phyloP scores from a whole-genome alignment of 2,113 vertebrate genomes.

The Scortum barcoo region DNA sequence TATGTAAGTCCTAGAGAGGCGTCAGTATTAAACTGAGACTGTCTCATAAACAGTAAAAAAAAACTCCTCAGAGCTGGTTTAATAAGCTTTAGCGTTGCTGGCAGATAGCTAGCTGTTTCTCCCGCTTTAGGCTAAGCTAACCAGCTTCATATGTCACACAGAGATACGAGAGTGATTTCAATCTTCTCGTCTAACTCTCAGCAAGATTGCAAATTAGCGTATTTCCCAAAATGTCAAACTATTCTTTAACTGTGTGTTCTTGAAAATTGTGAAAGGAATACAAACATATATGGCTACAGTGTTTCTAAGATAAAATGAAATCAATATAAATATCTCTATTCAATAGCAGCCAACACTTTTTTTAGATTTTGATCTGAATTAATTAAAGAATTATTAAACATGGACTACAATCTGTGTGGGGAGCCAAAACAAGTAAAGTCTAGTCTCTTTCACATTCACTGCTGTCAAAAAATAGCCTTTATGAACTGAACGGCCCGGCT shows the following conservation, averaged over 20 bases:
- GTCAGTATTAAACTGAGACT: too few species aligned
- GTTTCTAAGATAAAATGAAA: conserved; percentile 37
- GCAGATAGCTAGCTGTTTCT: background rate
- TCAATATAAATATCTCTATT: conserved; percentile 55
- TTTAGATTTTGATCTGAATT: conserved; percentile 47
- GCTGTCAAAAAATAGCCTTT: conserved; percentile 25
- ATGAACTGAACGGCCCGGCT: background rate
- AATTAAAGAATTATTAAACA: conserved; percentile 19
- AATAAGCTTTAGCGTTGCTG: background rate
- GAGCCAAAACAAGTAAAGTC: conserved; percentile 29
- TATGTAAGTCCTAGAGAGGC: too few species aligned
- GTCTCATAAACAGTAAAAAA: too few species aligned
- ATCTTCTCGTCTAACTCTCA: background rate
- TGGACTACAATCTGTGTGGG: conserved; percentile 19
- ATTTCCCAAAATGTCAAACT: background rate
- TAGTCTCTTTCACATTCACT: conserved; percentile 43
- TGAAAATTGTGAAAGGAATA: conserved; percentile 31
- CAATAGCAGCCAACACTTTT: conserved; percentile 59
- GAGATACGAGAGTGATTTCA: background rate
- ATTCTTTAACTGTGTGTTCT: conserved; percentile 1
- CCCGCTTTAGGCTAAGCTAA: conserved; percentile 15
- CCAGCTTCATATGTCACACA: background rate
- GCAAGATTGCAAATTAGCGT: background rate
- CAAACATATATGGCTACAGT: conserved; percentile 19
- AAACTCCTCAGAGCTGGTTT: too few species aligned